Conservation (phyloP, 1,140 invertebrate species). For the Lucilia cuprina region DNA sequence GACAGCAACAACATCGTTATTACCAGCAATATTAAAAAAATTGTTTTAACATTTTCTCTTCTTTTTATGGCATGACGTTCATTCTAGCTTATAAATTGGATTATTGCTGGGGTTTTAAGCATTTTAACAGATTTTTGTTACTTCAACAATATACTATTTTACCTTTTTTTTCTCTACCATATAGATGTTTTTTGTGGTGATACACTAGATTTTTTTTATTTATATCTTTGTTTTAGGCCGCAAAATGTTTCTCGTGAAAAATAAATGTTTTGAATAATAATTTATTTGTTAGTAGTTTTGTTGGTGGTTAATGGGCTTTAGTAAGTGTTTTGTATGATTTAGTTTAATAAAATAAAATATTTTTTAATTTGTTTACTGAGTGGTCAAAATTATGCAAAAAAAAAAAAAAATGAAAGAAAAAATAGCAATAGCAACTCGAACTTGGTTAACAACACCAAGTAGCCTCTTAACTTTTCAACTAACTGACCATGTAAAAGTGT, state of each 20-base stretch:
- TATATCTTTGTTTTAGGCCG: no score
- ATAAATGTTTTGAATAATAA: not conserved
- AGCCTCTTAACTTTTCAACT: conserved; percentile 26
- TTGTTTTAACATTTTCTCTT: not conserved
- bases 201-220: no score
- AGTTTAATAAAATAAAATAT: conserved; percentile 16
- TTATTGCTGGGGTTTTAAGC: conserved; percentile 35
- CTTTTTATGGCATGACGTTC: not conserved
- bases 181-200: no score
- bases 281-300: not conserved
- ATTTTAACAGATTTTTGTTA: conserved; percentile 37
- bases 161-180: not conserved
- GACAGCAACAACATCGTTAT: not conserved
- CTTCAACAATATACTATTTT: not conserved
- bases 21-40: not conserved
- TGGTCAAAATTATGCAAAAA: not conserved
- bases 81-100: conserved; percentile 30
- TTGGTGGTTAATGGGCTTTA: not conserved
- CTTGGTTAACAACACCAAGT: conserved; percentile 22
- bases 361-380: conserved; percentile 11
- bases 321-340: conserved; percentile 23
- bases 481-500: conserved; percentile 26
- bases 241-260: no score
- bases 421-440: not conserved
- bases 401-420: not conserved